Base-by-base conservation (phyloP, 2,113 vertebrate species). In the Seriola rivoliana region DNA sequence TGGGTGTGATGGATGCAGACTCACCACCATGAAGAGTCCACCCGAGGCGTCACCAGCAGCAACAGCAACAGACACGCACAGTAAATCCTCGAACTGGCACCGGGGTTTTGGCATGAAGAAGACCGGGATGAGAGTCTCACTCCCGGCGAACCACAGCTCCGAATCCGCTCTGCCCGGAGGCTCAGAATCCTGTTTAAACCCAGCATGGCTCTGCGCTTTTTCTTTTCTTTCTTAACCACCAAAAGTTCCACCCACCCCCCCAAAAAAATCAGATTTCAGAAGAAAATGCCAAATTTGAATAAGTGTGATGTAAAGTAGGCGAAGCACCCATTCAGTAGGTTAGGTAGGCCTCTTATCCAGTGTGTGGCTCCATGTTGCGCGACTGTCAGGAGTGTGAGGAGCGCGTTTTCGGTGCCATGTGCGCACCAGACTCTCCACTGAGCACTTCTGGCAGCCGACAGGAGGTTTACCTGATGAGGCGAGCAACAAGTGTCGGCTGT, bases 21-120 rank as follows among this genome's bases (percentile, higher is more conserved):
- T 98, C 89, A 99, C 98, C 98, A 99, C 98, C 98, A 99, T 64
- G 97, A 98, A 62, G 97, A 96, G 83, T 98, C 97, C 76, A 96
- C 97, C 78, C 96, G 94, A 83, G 97, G 97, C 72, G 97, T 97
- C 77, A 98, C 94, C 80, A 96, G 94, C 86, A 99, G 96, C 88
- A 99, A 93, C 72, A 98, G 93, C 84, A 98, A 81, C 85, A 96
- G 84, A 88, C 96, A 94, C 62, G 95, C 95, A 70, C 95, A 95
- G 88, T 91, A 97, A 91, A 96, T 95, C 91, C 96, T 94, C 52
- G 95, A 95, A 64, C 92, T 90, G 89, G 94, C 93, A 74, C 74
- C 91, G 62, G 84, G 75, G 88, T 91, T 93, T 84, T 88, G 95
- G 84, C 89, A 91, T 48, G 80, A 93, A 77, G 88, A 65, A 71